These are phyloP conservation scores for Agrotis exclamationis DNA, from an alignment of 2,888 invertebrate genomes.

Conservation along the genomic window DNA sequence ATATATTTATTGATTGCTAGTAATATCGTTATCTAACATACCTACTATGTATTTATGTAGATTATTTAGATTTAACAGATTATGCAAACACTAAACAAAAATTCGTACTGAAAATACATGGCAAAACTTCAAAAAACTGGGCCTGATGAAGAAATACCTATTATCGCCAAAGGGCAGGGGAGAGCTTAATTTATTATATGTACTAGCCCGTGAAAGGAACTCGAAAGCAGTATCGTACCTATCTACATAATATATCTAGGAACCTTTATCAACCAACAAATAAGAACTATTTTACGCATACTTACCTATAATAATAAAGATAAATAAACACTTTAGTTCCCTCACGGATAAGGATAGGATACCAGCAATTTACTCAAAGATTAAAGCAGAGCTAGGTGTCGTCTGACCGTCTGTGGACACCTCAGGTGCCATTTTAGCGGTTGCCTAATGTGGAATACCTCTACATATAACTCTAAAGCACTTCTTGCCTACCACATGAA, in stretches of 20 bases:
- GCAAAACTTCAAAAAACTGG: conserved; percentile 32
- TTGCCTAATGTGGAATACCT: too few relatives aligned
- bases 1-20: too few relatives aligned
- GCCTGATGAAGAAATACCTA: conserved; percentile 56
- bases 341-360: conserved; percentile 29
- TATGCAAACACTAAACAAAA: background rate
- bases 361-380: conserved; percentile 43
- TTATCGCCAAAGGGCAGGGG: conserved; percentile 48
- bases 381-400: too few relatives aligned
- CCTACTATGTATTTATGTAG: too few relatives aligned
- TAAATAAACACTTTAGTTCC: conserved; percentile 37
- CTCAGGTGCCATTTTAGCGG: too few relatives aligned
- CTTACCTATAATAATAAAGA: conserved; percentile 15
- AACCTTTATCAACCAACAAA: conserved; percentile 6
- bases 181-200: conserved; percentile 57
- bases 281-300: conserved; percentile 8
- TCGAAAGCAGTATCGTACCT: conserved; percentile 26
- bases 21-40: too few relatives aligned
- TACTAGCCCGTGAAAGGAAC: conserved; percentile 42
- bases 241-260: background rate
- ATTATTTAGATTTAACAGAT: background rate
- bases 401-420: too few relatives aligned
- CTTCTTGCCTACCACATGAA: conserved; percentile 13
- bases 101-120: background rate
- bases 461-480: conserved; percentile 2